These are phyloP conservation scores for Platichthys flesus DNA, from an alignment of 2,113 vertebrate genomes.

Conservation along the genomic window DNA sequence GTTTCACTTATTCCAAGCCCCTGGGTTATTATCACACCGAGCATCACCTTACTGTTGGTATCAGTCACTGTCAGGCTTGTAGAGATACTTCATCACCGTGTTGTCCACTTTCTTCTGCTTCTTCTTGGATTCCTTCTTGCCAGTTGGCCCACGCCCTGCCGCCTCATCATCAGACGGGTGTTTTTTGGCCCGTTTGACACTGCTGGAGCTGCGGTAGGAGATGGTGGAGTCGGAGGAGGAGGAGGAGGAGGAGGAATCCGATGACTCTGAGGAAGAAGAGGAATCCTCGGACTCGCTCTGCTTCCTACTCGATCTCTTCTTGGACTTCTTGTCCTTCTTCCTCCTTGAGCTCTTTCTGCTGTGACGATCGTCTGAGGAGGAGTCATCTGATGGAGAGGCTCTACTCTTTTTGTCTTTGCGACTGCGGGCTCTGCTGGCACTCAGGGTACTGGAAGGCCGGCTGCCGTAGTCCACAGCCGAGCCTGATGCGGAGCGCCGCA, in stretches of 20 bases:
- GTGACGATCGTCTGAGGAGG: conserved; percentile 76
- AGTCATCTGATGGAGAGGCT: conserved; percentile 79
- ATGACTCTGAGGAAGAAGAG: conserved; percentile 73
- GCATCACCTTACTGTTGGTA: conserved; percentile 77
- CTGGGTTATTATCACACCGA: conserved; percentile 77
- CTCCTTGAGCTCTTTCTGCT: conserved; percentile 79
- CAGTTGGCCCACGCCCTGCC: conserved; percentile 35
- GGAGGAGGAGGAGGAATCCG: conserved; percentile 67
- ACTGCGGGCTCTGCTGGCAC: conserved; percentile 70
- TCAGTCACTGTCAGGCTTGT: conserved; percentile 97
- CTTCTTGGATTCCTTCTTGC: conserved; percentile 88
- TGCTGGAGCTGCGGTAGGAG: conserved; percentile 92
- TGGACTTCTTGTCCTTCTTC: conserved; percentile 78
- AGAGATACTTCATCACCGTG: conserved; percentile 97
- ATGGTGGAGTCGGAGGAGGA: conserved; percentile 83
- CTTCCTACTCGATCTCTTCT: conserved; percentile 85
- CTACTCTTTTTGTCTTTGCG: conserved; percentile 76
- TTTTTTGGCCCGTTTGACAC: conserved; percentile 87
- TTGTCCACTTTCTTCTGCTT: conserved; percentile 92
- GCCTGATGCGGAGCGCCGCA: conserved; percentile 84
- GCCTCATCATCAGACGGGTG: conserved; percentile 47
- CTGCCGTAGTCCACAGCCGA: conserved; percentile 83
- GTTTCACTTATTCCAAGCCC: conserved; percentile 16
- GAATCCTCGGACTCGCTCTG: conserved; percentile 82
- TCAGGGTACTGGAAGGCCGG: conserved; percentile 72